Percentiles rank a stretch among this genome's conserved stretches.
phyloP scores from a whole-genome alignment of 2,113 vertebrate genomes.

The Cyrtonyx montezumae region DNA sequence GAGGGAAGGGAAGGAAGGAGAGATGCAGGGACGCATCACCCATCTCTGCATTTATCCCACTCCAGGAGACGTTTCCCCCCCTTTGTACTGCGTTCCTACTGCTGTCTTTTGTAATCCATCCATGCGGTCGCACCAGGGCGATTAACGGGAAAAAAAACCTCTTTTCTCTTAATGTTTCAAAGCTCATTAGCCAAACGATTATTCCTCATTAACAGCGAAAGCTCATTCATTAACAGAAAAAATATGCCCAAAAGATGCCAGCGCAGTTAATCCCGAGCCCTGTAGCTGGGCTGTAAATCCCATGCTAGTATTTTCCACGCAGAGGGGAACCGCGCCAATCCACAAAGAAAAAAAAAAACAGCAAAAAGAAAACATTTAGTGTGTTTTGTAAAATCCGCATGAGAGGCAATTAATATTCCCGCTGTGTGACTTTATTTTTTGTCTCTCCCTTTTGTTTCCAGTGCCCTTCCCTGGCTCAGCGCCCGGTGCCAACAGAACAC shows the following conservation, averaged over 20 bases:
- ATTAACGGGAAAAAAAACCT: conserved; percentile 87
- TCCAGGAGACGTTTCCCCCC: conserved; percentile 73
- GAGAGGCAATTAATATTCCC: conserved; percentile 88
- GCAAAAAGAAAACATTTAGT: conserved; percentile 72
- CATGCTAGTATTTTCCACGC: conserved; percentile 80
- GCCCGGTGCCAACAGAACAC: conserved; percentile 90
- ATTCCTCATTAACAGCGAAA: conserved; percentile 86
- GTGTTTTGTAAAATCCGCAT: conserved; percentile 87
- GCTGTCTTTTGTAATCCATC: conserved; percentile 97
- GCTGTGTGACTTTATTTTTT: conserved; percentile 81
- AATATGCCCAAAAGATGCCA: conserved; percentile 93
- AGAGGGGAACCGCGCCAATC: conserved; percentile 77
- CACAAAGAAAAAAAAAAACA: conserved; percentile 38
- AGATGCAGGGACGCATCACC: conserved; percentile 74
- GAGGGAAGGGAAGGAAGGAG: conserved; percentile 67
- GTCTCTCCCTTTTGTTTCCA: conserved; percentile 84
- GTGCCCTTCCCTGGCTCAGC: conserved; percentile 89
- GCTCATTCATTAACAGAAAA: conserved; percentile 83
- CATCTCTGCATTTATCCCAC: conserved; percentile 79
- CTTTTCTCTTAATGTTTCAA: conserved; percentile 91
- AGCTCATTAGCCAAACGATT: conserved; percentile 96
- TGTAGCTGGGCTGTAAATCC: conserved; percentile 83
- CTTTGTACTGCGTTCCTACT: conserved; percentile 76
- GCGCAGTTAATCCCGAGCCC: conserved; percentile 79
- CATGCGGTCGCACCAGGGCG: conserved; percentile 90